Evolutionary conservation across 2,113 vertebrate species (phyloP).

Genomic region (Gorsachius goisagi): DNA sequence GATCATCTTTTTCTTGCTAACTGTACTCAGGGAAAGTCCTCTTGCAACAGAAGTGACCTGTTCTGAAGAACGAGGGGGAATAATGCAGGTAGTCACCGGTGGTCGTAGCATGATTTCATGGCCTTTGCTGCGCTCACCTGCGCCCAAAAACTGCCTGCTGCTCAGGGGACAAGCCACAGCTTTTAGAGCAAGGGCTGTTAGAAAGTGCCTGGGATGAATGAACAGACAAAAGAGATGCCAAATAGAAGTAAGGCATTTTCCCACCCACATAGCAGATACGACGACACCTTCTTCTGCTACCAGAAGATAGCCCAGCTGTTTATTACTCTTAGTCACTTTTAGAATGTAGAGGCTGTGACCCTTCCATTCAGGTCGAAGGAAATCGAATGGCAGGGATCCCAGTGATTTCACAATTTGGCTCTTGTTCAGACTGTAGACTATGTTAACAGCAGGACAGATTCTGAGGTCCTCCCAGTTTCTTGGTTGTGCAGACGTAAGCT

Average conservation of each 20-base stretch:
- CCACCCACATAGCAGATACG: neutral
- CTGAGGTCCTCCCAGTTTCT: neutral
- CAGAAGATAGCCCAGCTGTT: neutral
- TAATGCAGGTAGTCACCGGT: neutral
- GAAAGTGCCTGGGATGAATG: accelerated
- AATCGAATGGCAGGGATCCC: neutral
- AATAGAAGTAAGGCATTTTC: neutral
- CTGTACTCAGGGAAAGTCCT: neutral
- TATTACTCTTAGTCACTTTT: neutral
- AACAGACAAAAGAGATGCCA: neutral
- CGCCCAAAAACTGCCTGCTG: accelerated
- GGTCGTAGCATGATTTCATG: accelerated
- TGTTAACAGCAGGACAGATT: neutral
- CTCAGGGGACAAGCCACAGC: neutral
- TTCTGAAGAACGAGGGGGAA: neutral
- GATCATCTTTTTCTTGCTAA: neutral
- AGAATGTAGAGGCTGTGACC: neutral
- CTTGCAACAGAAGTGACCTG: neutral
- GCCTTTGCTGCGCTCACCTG: neutral
- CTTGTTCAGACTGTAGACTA: neutral
- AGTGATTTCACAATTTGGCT: neutral
- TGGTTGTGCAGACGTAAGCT: neutral
- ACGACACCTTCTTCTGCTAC: neutral
- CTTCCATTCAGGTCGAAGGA: neutral
- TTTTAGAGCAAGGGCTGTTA: neutral